Evolutionary conservation across 2,797 vertebrate genomes (phyloP).

Genomic region (Remorina albescens): DNA sequence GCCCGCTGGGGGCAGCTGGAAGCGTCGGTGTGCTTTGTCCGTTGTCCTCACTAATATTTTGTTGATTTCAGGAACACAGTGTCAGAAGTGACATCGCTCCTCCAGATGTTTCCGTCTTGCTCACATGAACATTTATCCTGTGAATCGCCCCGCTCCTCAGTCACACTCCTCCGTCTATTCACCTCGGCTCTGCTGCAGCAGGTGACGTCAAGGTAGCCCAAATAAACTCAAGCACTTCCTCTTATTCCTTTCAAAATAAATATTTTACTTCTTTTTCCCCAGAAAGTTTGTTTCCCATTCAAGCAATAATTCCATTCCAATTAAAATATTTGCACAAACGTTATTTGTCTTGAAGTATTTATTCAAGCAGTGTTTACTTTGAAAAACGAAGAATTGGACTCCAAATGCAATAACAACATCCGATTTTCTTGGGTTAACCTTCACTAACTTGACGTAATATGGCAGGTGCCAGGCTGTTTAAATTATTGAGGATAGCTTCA

Average conservation of each 20-base stretch:
- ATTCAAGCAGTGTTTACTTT: background rate
- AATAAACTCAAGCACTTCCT: conserved; percentile 4
- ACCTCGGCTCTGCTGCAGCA: conserved; percentile 56
- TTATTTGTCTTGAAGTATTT: fast-evolving
- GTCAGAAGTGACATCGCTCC: background rate
- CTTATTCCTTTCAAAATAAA: conserved; percentile 55
- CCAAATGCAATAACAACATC: background rate
- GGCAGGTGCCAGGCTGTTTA: conserved; percentile 38
- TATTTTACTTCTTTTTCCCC: background rate
- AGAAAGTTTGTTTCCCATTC: background rate
- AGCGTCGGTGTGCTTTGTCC: background rate
- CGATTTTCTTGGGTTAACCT: background rate
- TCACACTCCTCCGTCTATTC: background rate
- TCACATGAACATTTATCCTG: conserved; percentile 1
- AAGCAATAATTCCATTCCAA: background rate
- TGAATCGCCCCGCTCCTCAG: background rate
- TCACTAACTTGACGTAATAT: conserved; percentile 9
- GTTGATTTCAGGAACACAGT: conserved; percentile 1
- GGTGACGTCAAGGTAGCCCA: conserved; percentile 31
- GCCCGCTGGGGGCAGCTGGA: conserved; percentile 15
- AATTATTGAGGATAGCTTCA: conserved; percentile 7
- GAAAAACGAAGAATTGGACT: background rate
- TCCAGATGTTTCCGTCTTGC: background rate
- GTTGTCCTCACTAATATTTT: conserved; percentile 22
- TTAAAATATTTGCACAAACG: no score